Evolutionary conservation across 1,140 invertebrate species (phyloP).

Genomic region (Drosophila nannoptera): DNA sequence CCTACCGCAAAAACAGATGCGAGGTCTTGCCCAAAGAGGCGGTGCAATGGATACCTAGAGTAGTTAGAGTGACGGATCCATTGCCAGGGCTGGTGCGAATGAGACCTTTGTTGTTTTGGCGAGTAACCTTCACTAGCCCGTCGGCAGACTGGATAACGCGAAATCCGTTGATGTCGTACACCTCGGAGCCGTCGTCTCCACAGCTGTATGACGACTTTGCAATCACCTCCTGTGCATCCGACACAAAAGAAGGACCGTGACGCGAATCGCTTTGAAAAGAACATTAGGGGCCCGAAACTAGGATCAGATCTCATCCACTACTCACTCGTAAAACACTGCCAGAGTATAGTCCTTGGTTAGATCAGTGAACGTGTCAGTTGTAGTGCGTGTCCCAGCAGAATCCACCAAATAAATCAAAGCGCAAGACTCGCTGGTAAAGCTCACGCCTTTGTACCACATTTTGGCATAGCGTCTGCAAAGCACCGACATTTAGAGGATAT

Average conservation of each 20-base stretch:
- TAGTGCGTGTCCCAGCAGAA: constrained; percentile 90
- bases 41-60: constrained; percentile 90
- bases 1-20: constrained; percentile 88
- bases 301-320: background rate
- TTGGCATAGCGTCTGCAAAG: constrained; percentile 85
- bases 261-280: constrained; percentile 81
- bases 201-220: constrained; percentile 86
- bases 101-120: constrained; percentile 89
- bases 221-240: constrained; percentile 85
- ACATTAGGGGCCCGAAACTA: background rate
- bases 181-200: constrained; percentile 88
- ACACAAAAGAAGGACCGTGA: constrained; percentile 84
- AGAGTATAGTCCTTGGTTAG: constrained; percentile 89
- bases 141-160: constrained; percentile 89
- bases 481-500: too few relatives aligned
- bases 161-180: constrained; percentile 91
- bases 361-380: constrained; percentile 90
- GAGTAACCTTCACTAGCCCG: constrained; percentile 89
- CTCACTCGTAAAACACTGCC: constrained; percentile 86
- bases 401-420: constrained; percentile 92
- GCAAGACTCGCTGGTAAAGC: constrained; percentile 90
- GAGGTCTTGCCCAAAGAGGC: constrained; percentile 90
- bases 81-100: constrained; percentile 89
- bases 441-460: constrained; percentile 94
- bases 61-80: constrained; percentile 89